A percentile compares a stretch with the other conserved stretches of the same genome.
Conservation (phyloP, 2,113 vertebrate species). For the Megalops atlanticus region DNA sequence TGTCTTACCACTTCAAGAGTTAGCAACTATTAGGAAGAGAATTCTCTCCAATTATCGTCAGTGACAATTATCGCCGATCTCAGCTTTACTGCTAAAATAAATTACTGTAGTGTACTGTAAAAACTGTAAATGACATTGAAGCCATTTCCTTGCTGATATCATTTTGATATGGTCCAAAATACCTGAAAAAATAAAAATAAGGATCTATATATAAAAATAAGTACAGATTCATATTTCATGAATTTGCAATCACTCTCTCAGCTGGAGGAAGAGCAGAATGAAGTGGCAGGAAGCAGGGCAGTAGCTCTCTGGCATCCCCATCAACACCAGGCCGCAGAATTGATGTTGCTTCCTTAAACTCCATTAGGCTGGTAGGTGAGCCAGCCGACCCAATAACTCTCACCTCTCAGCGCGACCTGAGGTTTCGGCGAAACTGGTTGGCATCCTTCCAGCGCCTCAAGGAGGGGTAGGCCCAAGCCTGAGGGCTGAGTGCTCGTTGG, state of each 20-base stretch:
- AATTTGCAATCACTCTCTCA: conserved; percentile 58
- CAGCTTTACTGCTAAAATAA: no score
- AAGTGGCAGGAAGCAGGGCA: conserved; percentile 45
- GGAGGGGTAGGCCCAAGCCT: conserved; percentile 45
- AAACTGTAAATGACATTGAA: no score
- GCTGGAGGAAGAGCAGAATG: conserved; percentile 48
- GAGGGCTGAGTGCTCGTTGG: conserved; percentile 36
- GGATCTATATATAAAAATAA: conserved; percentile 56
- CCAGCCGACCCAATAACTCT: conserved; percentile 14
- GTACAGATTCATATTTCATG: conserved; percentile 56
- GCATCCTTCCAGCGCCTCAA: conserved; percentile 49
- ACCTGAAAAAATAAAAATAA: conserved; percentile 43
- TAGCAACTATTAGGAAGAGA: no score
- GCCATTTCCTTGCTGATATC: conserved; percentile 31
- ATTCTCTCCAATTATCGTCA: no score
- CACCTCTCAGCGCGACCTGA: background rate
- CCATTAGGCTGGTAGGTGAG: conserved; percentile 28
- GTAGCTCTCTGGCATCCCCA: conserved; percentile 50
- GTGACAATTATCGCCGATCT: no score
- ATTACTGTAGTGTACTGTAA: no score
- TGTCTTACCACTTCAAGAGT: no score
- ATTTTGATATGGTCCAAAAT: conserved; percentile 33
- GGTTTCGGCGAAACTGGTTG: conserved; percentile 24
- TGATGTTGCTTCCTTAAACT: conserved; percentile 59
- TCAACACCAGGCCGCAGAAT: conserved; percentile 56